A percentile compares a stretch with the other conserved stretches of the same genome.
Evolutionary conservation across 2,888 invertebrate genomes (phyloP).

Genomic region (Elegia similella): DNA sequence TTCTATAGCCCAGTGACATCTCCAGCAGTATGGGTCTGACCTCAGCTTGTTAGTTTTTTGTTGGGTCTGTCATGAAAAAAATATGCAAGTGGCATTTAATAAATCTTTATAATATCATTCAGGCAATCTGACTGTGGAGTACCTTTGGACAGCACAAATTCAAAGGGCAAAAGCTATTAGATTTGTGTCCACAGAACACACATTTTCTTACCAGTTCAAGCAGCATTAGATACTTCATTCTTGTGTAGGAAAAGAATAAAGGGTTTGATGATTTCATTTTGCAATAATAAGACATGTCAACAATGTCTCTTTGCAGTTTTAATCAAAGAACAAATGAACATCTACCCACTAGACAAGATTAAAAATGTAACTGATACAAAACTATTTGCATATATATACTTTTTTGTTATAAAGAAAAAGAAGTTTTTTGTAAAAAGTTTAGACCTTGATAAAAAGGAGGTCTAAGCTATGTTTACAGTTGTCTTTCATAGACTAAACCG

Average conservation of each 20-base stretch:
- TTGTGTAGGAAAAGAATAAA: neutral
- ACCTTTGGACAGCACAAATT: too few relatives aligned
- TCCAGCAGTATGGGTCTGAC: constrained; percentile 93
- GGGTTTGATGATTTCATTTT: neutral
- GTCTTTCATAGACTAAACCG: too few relatives aligned
- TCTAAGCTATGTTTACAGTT: too few relatives aligned
- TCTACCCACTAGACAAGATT: constrained; percentile 17
- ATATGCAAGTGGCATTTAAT: too few relatives aligned
- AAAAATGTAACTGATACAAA: neutral
- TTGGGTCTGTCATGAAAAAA: constrained; percentile 32
- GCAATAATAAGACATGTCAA: constrained; percentile 3
- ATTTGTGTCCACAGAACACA: neutral
- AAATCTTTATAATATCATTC: too few relatives aligned
- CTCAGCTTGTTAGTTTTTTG: constrained; percentile 51
- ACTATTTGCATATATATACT: neutral
- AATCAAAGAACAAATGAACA: constrained; percentile 20
- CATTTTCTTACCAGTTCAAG: neutral
- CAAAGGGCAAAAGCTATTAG: too few relatives aligned
- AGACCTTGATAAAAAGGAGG: neutral
- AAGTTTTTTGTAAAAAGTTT: too few relatives aligned
- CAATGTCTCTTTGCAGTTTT: constrained; percentile 1
- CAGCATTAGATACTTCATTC: constrained; percentile 1
- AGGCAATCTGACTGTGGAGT: too few relatives aligned
- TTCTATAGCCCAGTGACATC: constrained; percentile 89
- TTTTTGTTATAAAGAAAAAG: constrained; percentile 2